These are phyloP conservation scores for Cryptoblepharus egeriae DNA, from an alignment of 2,797 vertebrate genomes.

Conservation along the genomic window DNA sequence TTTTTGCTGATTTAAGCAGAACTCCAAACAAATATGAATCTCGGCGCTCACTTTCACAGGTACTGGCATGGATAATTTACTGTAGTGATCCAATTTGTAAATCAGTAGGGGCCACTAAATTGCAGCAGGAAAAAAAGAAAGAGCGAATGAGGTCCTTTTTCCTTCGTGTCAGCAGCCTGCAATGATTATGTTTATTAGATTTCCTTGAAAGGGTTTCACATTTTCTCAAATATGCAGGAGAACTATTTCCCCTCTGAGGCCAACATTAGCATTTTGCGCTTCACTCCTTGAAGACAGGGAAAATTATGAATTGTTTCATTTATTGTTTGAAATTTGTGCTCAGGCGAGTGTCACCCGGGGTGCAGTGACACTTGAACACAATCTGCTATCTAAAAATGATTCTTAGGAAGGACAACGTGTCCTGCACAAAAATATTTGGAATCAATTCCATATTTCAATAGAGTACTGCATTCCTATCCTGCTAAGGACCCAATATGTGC, in stretches of 20 bases:
- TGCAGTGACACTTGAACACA: constrained; percentile 64
- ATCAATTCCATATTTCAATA: constrained; percentile 53
- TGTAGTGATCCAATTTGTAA: constrained; percentile 84
- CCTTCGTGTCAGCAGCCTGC: constrained; percentile 84
- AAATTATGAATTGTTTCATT: constrained; percentile 82
- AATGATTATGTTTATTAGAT: constrained; percentile 86
- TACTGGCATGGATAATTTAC: constrained; percentile 82
- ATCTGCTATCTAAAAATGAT: constrained; percentile 62
- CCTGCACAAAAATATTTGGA: constrained; percentile 54
- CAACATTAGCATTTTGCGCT: constrained; percentile 81
- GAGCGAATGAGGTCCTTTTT: constrained; percentile 82
- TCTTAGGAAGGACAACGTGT: constrained; percentile 62
- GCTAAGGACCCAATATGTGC: not conserved
- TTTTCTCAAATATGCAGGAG: constrained; percentile 85
- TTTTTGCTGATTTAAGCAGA: constrained; percentile 87
- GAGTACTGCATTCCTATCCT: not conserved
- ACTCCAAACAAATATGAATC: constrained; percentile 82
- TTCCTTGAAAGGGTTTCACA: constrained; percentile 83
- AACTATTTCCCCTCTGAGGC: constrained; percentile 81
- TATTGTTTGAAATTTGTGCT: constrained; percentile 76
- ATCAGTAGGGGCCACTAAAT: constrained; percentile 83
- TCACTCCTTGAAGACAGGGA: constrained; percentile 73
- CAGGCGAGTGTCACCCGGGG: constrained; percentile 59
- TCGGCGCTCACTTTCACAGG: constrained; percentile 79
- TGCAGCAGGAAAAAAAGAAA: constrained; percentile 77